Evolutionary conservation across 2,888 invertebrate species (phyloP), one percentile per base, ranked within the genome.

Genomic region (Heliconius sara): DNA sequence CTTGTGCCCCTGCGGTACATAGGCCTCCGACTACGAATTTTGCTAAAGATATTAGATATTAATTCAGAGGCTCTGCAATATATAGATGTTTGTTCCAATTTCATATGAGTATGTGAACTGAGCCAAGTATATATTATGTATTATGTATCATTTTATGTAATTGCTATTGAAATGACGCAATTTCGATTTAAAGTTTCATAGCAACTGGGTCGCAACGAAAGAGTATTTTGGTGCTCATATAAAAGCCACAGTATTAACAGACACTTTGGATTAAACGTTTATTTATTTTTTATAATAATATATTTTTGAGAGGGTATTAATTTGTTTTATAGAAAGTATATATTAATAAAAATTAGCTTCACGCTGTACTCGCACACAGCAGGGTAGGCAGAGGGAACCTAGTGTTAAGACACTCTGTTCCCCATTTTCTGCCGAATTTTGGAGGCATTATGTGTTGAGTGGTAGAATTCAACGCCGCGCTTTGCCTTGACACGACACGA

Each of bases 131-230:
- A 47, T 78, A 39, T 39, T 39, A 82, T 80, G 77, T 78, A 81
- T 82, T 81, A 81, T 81, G 78, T 82, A 81, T 81, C 74, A 71
- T 57, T 67, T 73, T 73, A 77, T 81, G 67, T 78, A 81, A 82
- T 78, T 81, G 78, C 82, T 68, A 66, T 78, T 66, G 71, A 78
- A 79, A 78, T 83, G 81, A 79, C 76, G 83, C 79, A 81, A 83
- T 80, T 78, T 25, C 70, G 75, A 83, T 81, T 83, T 83, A 78
- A 81, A 79, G 70, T 81, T 80, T 80, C 74, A 74, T 81, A 77
- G 66, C 74, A 83, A 80, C 73, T 83, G 60, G 81, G 81, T 81
- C 78, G 79, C 77, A 72, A 72, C 74, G 78, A 65, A 81, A 67
- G 79, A 79, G 79, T 79, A 77, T 81, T 82, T 78, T 68, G 79